Conservation (phyloP, 2,888 invertebrate genomes). For the Diaprepes abbreviatus region DNA sequence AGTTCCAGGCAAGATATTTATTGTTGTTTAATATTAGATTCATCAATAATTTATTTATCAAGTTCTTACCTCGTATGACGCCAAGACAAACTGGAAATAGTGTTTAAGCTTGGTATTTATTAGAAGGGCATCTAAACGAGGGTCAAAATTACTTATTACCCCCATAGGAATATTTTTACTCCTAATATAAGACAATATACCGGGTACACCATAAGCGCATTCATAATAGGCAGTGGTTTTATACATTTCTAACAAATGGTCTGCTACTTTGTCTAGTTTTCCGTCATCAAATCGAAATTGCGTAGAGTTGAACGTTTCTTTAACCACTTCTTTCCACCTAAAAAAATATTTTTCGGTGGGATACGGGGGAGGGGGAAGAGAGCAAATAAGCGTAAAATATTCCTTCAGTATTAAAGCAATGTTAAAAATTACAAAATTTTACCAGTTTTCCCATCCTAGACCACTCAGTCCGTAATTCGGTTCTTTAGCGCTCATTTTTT, state of each 20-base stretch:
- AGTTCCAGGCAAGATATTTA: too few species aligned
- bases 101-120: constrained; percentile 75
- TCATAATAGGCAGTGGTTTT: constrained; percentile 82
- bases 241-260: constrained; percentile 78
- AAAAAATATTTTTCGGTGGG: constrained; percentile 1
- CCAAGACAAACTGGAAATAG: constrained; percentile 85
- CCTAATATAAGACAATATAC: constrained; percentile 75
- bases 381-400: too few species aligned
- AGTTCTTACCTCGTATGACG: constrained; percentile 76
- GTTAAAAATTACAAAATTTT: constrained; percentile 4
- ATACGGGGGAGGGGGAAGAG: too few species aligned
- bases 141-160: constrained; percentile 91
- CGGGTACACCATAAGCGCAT: constrained; percentile 74
- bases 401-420: background rate
- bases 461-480: constrained; percentile 86
- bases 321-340: constrained; percentile 79
- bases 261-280: constrained; percentile 70
- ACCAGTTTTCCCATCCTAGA: constrained; percentile 84
- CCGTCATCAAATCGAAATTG: constrained; percentile 63
- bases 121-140: constrained; percentile 80
- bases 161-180: constrained; percentile 73
- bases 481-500: constrained; percentile 75
- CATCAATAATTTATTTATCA: too few species aligned
- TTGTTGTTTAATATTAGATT: too few species aligned
- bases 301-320: constrained; percentile 74